phyloP scores from a whole-genome alignment of 2,888 invertebrate species.

The Himalopsyche japonica region DNA sequence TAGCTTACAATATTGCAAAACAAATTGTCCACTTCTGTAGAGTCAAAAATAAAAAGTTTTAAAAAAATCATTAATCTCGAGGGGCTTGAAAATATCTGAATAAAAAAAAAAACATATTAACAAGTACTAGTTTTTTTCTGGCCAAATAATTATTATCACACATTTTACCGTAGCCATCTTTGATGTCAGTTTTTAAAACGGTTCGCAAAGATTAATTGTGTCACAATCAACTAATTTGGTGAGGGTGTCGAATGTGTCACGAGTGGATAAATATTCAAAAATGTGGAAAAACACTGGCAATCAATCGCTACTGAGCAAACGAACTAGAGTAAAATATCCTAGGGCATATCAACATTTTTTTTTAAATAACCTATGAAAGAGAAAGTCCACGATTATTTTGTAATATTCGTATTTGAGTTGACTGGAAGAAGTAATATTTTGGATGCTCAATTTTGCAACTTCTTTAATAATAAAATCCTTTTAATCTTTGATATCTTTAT shows the following conservation, averaged over 20 bases:
- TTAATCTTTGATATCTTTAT: too few relatives aligned
- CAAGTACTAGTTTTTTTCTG: background rate
- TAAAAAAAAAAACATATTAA: too few relatives aligned
- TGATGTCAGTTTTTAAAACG: background rate
- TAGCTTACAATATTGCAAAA: too few relatives aligned
- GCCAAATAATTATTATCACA: background rate
- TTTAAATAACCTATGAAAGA: background rate
- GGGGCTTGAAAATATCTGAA: too few relatives aligned
- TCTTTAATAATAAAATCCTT: too few relatives aligned
- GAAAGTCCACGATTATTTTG: background rate
- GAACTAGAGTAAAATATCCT: background rate
- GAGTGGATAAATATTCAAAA: background rate
- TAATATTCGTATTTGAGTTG: too few relatives aligned
- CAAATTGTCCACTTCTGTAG: too few relatives aligned
- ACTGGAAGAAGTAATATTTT: too few relatives aligned
- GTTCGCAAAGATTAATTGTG: slow-evolving; percentile 7
- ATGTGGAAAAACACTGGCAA: background rate
- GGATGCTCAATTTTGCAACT: too few relatives aligned
- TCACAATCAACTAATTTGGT: slow-evolving; percentile 29
- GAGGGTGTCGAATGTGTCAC: background rate
- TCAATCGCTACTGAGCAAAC: background rate
- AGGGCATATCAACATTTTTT: background rate
- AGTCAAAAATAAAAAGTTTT: too few relatives aligned
- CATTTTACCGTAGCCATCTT: background rate
- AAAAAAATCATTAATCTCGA: too few relatives aligned